phyloP scores from a whole-genome alignment of 2,113 vertebrate genomes.

The Eupsittula cactorum region DNA sequence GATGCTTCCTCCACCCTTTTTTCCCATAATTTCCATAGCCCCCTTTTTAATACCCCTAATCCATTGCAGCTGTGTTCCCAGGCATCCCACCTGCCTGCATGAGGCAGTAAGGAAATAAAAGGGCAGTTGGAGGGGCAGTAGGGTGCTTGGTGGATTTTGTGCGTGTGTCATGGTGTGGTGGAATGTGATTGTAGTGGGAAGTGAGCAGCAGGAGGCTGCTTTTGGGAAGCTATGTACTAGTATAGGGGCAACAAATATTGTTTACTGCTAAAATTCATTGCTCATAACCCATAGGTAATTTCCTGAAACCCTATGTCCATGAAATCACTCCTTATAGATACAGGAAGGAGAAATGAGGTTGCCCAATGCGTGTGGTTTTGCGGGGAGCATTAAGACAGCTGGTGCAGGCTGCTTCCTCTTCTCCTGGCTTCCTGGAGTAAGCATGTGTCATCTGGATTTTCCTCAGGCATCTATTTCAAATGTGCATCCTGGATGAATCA shows the following conservation, averaged over 20 bases:
- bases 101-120: background rate
- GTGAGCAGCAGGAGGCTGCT: fast-evolving
- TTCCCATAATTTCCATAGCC: background rate
- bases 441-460: fast-evolving
- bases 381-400: background rate
- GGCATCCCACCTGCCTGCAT: background rate
- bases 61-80: background rate
- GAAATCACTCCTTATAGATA: background rate
- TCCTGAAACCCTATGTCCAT: fast-evolving
- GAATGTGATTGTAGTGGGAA: background rate
- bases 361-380: background rate
- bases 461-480: background rate
- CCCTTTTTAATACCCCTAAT: background rate
- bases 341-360: background rate
- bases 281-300: background rate
- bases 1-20: background rate
- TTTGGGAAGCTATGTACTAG: background rate
- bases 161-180: fast-evolving
- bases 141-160: fast-evolving
- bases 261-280: background rate
- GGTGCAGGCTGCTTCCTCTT: background rate
- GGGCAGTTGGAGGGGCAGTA: background rate
- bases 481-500: background rate
- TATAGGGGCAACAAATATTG: fast-evolving
- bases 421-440: background rate